Base-by-base conservation (phyloP, 1,140 invertebrate genomes). In the Drosophila pruinosa region DNA sequence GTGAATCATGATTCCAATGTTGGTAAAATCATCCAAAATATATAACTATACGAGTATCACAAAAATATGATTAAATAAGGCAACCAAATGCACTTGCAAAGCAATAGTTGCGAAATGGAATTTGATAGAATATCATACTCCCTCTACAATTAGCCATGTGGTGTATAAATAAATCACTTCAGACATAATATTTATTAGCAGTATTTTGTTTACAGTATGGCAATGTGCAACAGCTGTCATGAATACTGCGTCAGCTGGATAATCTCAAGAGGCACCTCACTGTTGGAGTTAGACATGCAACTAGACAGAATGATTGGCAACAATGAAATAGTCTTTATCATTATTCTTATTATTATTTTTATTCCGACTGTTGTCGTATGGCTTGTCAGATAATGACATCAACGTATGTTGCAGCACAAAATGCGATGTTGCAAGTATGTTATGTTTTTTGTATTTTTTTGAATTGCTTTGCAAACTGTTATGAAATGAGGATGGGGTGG, bases 331-430 rank as follows among this genome's bases (percentile, higher is more conserved):
- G 43, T 24, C 21, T 47, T 12, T 15, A 47, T 12, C 43, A 24
- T 15, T 54, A 10, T 58, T 43, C 8, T 57, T 19, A 58, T 58
- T 47, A 17, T 14, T 48, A 10, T 36, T 38, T 14, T 47, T 26
- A 24, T 15, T 31, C 24, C 21, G 15, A 17, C 43, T 38, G 43
- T 26, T 28, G 21, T 57, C 14, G 41, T 38, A 45, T 41, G 45
- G 21, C 22, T 53, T 28, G 56, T 31, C 26, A 34, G 52, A 68
- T 64, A 57, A 75, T 75, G 59, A 68, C 41, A 57, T 75, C 57
- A 78, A 75, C 67, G 75, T 83, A 72, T 75, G 80, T 62, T 75
- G 50, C 53, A 59, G 36, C 58, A 64, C 43, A 74, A 63, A 64
- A 58, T 63, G 8, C 38, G 54, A 50, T 14, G 62, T 14, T 65